These are phyloP conservation scores for Gobio occitaniae DNA, from an alignment of 2,797 vertebrate genomes.

Conservation along the genomic window DNA sequence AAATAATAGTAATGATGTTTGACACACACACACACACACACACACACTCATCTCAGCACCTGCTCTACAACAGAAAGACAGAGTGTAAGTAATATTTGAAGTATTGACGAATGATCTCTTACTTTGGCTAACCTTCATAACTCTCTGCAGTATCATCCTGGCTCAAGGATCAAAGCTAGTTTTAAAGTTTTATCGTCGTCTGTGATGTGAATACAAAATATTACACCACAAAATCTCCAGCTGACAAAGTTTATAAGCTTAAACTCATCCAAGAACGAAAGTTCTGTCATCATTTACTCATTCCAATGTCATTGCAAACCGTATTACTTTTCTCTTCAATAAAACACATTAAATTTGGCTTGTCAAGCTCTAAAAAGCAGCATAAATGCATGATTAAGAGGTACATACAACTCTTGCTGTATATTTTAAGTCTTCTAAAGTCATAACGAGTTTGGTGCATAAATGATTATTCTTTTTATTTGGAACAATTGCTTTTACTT, in stretches of 20 bases:
- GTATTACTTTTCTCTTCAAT: neutral
- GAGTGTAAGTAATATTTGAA: neutral
- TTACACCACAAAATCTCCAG: neutral
- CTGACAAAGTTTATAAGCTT: slow-evolving; percentile 17
- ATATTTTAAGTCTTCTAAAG: neutral
- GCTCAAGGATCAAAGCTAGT: slow-evolving; percentile 6
- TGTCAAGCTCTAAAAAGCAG: neutral
- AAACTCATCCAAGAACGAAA: neutral
- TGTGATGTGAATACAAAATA: slow-evolving; percentile 17
- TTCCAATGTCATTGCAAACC: neutral
- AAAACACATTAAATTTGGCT: neutral
- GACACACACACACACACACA: too few relatives aligned
- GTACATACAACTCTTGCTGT: neutral
- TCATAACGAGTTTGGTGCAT: neutral
- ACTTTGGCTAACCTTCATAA: neutral
- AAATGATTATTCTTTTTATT: neutral
- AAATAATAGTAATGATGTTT: slow-evolving; percentile 1
- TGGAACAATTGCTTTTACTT: neutral
- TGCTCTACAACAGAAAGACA: neutral
- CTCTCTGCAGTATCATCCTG: neutral
- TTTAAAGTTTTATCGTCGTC: slow-evolving; percentile 7
- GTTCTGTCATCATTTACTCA: neutral
- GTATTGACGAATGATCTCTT: slow-evolving; percentile 8
- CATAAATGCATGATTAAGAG: neutral
- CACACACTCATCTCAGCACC: neutral